phyloP scores from a whole-genome alignment of 2,113 vertebrate species.

The Esox niger region DNA sequence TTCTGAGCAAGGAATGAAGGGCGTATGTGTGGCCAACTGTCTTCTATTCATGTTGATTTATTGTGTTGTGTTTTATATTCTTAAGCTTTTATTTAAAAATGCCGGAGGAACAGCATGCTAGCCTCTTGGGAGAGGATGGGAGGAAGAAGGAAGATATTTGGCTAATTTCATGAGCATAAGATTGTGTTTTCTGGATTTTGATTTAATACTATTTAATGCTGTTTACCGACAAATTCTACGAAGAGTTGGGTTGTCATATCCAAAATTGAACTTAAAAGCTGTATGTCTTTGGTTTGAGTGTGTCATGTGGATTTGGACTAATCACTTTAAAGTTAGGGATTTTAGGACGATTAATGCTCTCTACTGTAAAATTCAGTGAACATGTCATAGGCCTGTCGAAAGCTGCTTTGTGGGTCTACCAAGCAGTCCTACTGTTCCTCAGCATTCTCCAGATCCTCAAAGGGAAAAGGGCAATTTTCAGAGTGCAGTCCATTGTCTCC shows the following conservation, averaged over 20 bases:
- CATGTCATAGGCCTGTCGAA: background rate
- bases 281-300: background rate
- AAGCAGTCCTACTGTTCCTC: conserved; percentile 14
- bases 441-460: conserved; percentile 22
- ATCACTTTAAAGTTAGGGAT: conserved; percentile 33
- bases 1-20: background rate
- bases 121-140: conserved; percentile 6
- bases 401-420: background rate
- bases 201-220: background rate
- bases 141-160: background rate
- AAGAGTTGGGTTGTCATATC: background rate
- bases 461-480: conserved; percentile 28
- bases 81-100: conserved; percentile 25
- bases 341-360: background rate
- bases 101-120: conserved; percentile 33
- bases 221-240: conserved; percentile 4
- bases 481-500: conserved; percentile 28
- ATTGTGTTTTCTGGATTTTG: background rate
- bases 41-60: conserved; percentile 2
- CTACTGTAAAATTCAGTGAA: conserved; percentile 1
- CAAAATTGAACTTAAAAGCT: background rate
- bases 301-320: conserved; percentile 6
- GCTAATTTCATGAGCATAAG: conserved; percentile 27
- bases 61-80: conserved; percentile 3
- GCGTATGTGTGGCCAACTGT: background rate